These are phyloP conservation scores for Mormoops blainvillei DNA, from an alignment of 2,113 vertebrate genomes.

Conservation along the genomic window DNA sequence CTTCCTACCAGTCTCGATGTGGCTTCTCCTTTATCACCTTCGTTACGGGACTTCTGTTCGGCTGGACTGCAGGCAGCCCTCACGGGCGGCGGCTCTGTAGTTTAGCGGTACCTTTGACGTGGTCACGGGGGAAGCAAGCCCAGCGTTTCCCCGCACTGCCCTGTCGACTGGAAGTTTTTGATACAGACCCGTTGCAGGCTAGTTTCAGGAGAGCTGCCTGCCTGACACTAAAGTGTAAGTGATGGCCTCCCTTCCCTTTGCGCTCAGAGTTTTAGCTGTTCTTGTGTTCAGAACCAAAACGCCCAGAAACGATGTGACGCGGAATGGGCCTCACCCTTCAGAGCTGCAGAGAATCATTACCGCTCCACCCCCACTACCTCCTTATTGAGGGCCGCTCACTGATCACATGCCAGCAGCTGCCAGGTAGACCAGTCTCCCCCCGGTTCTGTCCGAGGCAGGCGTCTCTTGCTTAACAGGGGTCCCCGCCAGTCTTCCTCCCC, in stretches of 20 bases:
- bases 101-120: background rate
- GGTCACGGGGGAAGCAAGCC: background rate
- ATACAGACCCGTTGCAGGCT: background rate
- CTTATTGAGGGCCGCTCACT: background rate
- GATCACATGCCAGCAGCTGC: background rate
- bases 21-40: background rate
- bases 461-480: background rate
- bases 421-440: background rate
- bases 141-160: background rate
- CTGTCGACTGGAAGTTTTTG: background rate
- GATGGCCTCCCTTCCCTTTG: background rate
- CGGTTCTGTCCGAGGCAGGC: background rate
- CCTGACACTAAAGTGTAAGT: too few species aligned
- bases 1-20: background rate
- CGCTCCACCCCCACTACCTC: background rate
- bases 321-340: background rate
- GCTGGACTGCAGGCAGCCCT: background rate
- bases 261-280: background rate
- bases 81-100: background rate
- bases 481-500: background rate
- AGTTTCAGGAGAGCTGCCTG: background rate
- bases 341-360: background rate
- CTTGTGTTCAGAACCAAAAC: background rate
- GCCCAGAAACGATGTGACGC: background rate
- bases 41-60: background rate